Evolutionary conservation across 2,797 vertebrate species (phyloP), one percentile per base, ranked within the genome.

Genomic region (Mastacembelus armatus): DNA sequence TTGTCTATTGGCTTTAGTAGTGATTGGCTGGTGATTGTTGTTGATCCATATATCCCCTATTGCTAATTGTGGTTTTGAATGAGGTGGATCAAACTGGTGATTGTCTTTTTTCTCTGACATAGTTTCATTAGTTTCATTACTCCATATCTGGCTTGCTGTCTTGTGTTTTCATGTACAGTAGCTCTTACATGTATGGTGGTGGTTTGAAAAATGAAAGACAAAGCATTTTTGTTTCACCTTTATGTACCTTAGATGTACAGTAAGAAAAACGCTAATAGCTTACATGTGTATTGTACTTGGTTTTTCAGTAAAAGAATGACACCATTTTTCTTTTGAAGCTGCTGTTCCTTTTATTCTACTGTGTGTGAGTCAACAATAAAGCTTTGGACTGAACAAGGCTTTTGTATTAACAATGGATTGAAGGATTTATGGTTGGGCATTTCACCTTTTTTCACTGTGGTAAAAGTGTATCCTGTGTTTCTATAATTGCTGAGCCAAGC

Each of bases 191-290:
- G 29, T 11, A 38, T 10, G 16, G 22, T 32, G 10, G 16, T 48
- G 32, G 35, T 54, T n/a, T 52, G 40, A 77, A 52, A 18, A 57
- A 45, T 57, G 24, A 14, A 58, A 71, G 21, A 18, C 38, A 56
- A 40, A 54, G 36, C 54, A n/a, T 27, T 40, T 16, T 42, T 35
- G 39, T n/a, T 51, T 30, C 45, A 44, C 44, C 16, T 67, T 58
- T 71, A 32, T 77, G 48, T 47, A 45, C 55, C 60, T 87, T 83
- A 87, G 75, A 89, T 81, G 71, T 74, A 49, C 43, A 35, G 48
- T 21, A 42, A 66, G 16, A 42, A 59, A 44, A 77, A 22, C 36
- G 35, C 27, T 59, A 60, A 77, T 66, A 50, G 50, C 61, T 69
- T 18, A 64, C 71, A 57, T 52, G 51, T 78, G 65, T 61, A 36